Conservation (phyloP, 1,140 invertebrate species). For the Hyles euphorbiae region DNA sequence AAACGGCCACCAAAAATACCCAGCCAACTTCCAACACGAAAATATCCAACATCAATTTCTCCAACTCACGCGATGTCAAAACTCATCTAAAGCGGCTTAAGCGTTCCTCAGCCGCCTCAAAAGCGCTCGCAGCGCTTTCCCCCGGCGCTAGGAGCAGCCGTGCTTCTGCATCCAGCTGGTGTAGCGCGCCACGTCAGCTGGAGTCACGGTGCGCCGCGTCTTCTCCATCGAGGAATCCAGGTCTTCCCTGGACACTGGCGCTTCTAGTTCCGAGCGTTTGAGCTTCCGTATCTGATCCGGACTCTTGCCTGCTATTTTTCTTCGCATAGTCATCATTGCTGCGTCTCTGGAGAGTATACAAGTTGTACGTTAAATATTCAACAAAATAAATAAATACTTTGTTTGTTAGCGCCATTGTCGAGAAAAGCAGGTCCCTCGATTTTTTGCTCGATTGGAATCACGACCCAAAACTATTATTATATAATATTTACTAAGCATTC, state of each 20-base stretch:
- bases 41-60: too few relatives aligned
- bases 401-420: too few relatives aligned
- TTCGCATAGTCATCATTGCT: conserved; percentile 98
- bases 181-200: conserved; percentile 94
- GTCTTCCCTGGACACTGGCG: conserved; percentile 92
- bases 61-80: neutral
- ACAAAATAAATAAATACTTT: too few relatives aligned
- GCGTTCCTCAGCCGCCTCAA: conserved; percentile 38
- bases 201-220: conserved; percentile 95
- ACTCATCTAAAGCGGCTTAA: conserved; percentile 10
- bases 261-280: conserved; percentile 94
- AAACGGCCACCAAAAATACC: too few relatives aligned
- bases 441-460: too few relatives aligned
- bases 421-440: too few relatives aligned
- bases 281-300: conserved; percentile 95
- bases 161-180: conserved; percentile 90
- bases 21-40: too few relatives aligned
- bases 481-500: too few relatives aligned
- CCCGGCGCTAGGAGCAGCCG: conserved; percentile 64
- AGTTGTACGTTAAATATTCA: neutral
- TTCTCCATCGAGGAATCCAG: conserved; percentile 92
- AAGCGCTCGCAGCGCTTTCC: conserved; percentile 57
- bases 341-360: conserved; percentile 84
- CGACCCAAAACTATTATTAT: too few relatives aligned
- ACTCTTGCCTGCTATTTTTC: conserved; percentile 92